Base-by-base conservation (phyloP, 2,888 invertebrate genomes). In the Pediacus dermestoides region DNA sequence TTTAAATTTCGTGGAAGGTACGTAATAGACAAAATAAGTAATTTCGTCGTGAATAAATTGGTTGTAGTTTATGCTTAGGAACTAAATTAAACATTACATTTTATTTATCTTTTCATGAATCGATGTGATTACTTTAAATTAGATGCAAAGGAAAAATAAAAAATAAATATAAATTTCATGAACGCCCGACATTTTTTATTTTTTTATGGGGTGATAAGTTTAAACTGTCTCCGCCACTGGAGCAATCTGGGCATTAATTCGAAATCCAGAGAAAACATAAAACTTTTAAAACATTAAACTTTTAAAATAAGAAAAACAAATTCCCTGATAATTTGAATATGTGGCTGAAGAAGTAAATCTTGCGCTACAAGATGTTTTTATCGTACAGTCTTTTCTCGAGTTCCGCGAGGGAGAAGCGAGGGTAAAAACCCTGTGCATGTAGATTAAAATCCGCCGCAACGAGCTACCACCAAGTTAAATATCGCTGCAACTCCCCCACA, bases 241-340 rank as follows among this genome's bases (percentile, higher is more conserved):
- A 42, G 27, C 27, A 42, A 46, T 46, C 46, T 12, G 39, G 27
- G 16, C 51, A 53, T 52, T 57, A 55, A 53, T 48, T 49, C 44
- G 40, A 26, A 39, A 42, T 36, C 31, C 37, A 31, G 39, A 37
- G 42, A 50, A 46, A 55, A 45, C 51, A 49, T 48, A 50, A 52
- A 53, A 55, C 52, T 55, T 51, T 50, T 41, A 47, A 51, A 63
- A 63, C 61, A 61, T 63, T 63, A 61, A 63, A 64, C 58, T 62
- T 63, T 23, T 55, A 55, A 61, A 66, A 66, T 64, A 67, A 67
- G 68, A 66, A 68, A 70, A 71, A 70, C 70, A 70, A 70, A 71
- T 70, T 70, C 61, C 66, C 65, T 70, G 70, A 71, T 71, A 70
- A 70, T 71, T 71, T 71, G 70, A 70, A 70, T 70, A 70, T 70